Evolutionary conservation across 2,797 vertebrate genomes (phyloP).

Genomic region (Brachyalestes nurse): DNA sequence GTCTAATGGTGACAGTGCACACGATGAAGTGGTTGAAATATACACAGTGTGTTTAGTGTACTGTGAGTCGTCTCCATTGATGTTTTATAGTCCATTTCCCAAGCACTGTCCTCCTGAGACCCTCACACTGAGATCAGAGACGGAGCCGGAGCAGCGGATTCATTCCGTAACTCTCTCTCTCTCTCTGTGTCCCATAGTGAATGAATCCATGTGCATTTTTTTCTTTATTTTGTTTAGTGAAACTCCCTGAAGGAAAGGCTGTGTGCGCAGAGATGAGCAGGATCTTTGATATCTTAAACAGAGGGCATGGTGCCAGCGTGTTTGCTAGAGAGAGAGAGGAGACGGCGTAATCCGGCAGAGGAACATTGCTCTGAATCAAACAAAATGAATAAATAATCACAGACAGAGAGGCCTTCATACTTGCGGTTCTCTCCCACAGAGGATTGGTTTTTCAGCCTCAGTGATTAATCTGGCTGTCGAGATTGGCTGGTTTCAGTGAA

Average conservation of each 20-base stretch:
- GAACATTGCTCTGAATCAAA: slow-evolving; percentile 81
- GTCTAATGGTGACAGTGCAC: slow-evolving; percentile 50
- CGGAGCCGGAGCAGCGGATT: slow-evolving; percentile 55
- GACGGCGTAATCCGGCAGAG: slow-evolving; percentile 75
- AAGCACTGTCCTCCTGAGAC: slow-evolving; percentile 69
- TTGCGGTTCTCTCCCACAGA: slow-evolving; percentile 76
- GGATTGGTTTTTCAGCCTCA: slow-evolving; percentile 78
- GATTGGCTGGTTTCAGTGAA: slow-evolving; percentile 70
- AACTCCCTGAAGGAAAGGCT: slow-evolving; percentile 75
- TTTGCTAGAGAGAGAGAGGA: slow-evolving; percentile 70
- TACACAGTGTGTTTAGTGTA: slow-evolving; percentile 59
- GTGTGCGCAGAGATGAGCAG: slow-evolving; percentile 73
- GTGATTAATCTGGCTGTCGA: slow-evolving; percentile 76
- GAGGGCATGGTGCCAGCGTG: slow-evolving; percentile 76
- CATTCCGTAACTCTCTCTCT: slow-evolving; percentile 8
- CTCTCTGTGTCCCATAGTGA: slow-evolving; percentile 44
- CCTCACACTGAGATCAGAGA: slow-evolving; percentile 64
- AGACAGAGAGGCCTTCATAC: slow-evolving; percentile 79
- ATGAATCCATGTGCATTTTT: slow-evolving; percentile 74
- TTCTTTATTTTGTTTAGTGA: slow-evolving; percentile 72
- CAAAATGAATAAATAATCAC: slow-evolving; percentile 84
- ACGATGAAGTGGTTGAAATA: slow-evolving; percentile 65
- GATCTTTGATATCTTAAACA: slow-evolving; percentile 85
- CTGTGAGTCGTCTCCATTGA: slow-evolving; percentile 62
- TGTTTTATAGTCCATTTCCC: slow-evolving; percentile 68